phyloP scores from a whole-genome alignment of 2,797 vertebrate genomes.

The Leptoclinus maculatus region DNA sequence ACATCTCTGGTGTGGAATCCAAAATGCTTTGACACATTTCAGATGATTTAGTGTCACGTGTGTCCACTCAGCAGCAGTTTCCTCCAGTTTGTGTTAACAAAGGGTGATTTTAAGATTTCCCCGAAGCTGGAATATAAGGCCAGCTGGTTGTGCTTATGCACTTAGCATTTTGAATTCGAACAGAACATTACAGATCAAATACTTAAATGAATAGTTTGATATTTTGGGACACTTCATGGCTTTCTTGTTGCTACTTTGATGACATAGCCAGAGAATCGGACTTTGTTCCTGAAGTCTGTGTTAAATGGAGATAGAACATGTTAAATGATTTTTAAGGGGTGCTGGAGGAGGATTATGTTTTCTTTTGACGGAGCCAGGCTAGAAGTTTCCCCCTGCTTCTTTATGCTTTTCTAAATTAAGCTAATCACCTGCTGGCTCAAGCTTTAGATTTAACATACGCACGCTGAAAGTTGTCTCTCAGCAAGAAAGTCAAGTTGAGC shows the following conservation, averaged over 20 bases:
- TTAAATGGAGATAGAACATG: not conserved
- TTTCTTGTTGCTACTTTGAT: not conserved
- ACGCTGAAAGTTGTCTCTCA: not conserved
- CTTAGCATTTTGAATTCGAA: not conserved
- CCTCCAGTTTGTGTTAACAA: not conserved
- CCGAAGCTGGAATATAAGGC: not conserved
- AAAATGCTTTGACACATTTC: constrained; percentile 7
- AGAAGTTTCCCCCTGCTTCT: not conserved
- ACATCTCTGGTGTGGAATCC: not conserved
- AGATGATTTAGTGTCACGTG: not conserved
- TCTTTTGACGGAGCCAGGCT: not conserved
- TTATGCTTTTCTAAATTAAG: constrained; percentile 18
- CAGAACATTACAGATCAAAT: not conserved
- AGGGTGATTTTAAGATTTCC: not conserved
- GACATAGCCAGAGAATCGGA: not conserved
- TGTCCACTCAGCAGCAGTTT: constrained; percentile 2
- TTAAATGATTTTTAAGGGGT: not conserved
- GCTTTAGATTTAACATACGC: not conserved
- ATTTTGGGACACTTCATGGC: not conserved
- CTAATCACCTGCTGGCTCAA: not conserved
- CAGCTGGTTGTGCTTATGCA: not conserved
- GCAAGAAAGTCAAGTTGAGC: not conserved
- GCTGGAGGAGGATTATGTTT: not conserved
- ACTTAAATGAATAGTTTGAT: not conserved
- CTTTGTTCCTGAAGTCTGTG: not conserved